Evolutionary conservation across 1,140 invertebrate species (phyloP).

Genomic region (Centruroides sculpturatus): DNA sequence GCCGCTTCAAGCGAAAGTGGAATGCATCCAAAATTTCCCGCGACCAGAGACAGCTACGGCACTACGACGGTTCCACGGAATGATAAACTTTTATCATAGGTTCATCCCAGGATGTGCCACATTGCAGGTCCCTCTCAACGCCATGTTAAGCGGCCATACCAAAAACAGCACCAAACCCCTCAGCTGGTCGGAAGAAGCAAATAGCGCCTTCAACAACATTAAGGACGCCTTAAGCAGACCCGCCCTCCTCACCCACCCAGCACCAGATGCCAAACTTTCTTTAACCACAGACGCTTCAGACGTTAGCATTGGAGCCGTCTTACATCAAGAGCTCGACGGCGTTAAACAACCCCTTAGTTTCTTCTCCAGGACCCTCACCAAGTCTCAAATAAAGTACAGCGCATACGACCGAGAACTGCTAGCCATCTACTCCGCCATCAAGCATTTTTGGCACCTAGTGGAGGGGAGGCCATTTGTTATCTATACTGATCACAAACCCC

Average conservation of each 20-base stretch:
- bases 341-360: constrained; percentile 11
- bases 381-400: neutral
- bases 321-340: constrained; percentile 7
- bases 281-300: constrained; percentile 4
- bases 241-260: neutral
- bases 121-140: neutral
- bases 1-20: too few species aligned
- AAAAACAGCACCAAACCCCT: neutral
- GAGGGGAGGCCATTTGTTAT: constrained; percentile 13
- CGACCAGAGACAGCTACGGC: constrained; percentile 22
- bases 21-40: neutral
- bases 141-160: neutral
- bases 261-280: neutral
- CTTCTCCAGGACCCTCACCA: constrained; percentile 10
- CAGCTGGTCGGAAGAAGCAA: constrained; percentile 10
- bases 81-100: constrained; percentile 28
- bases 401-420: neutral
- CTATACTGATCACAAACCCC: constrained; percentile 18
- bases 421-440: neutral
- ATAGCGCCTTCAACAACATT: constrained; percentile 25
- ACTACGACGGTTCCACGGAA: constrained; percentile 25
- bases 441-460: constrained; percentile 19
- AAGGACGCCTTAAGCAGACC: constrained; percentile 23
- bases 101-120: constrained; percentile 2
- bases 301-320: constrained; percentile 1